A percentile compares a stretch with the other conserved stretches of the same genome.
Evolutionary conservation across 1,140 invertebrate species (phyloP).

Genomic region (Drosophila rufa): DNA sequence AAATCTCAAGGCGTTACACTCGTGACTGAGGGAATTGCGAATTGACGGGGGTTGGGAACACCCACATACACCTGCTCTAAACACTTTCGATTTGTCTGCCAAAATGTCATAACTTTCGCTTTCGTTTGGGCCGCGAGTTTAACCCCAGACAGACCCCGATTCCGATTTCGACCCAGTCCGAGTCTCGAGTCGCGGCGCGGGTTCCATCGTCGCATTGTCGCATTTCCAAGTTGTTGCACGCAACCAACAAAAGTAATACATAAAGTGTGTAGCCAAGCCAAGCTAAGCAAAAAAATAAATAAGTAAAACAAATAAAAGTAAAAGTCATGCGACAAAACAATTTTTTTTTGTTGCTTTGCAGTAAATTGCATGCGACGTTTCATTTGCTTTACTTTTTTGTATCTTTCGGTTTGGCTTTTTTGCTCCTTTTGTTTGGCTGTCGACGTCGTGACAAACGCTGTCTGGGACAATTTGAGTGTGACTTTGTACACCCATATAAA

Average conservation of each 20-base stretch:
- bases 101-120: constrained; percentile 79
- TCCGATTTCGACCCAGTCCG: constrained; percentile 35
- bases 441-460: constrained; percentile 70
- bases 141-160: constrained; percentile 37
- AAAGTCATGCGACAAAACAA: constrained; percentile 71
- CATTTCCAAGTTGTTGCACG: constrained; percentile 67
- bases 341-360: constrained; percentile 52
- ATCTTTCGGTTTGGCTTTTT: constrained; percentile 13
- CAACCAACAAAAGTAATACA: constrained; percentile 48
- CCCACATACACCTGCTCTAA: constrained; percentile 33
- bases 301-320: constrained; percentile 58
- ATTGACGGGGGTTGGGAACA: constrained; percentile 3
- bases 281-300: constrained; percentile 26
- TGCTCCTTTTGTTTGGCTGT: constrained; percentile 57
- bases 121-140: constrained; percentile 45
- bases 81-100: constrained; percentile 68
- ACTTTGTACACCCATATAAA: constrained; percentile 40
- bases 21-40: background rate
- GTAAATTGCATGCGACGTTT: constrained; percentile 75
- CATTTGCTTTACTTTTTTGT: constrained; percentile 26
- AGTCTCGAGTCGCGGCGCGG: constrained; percentile 28
- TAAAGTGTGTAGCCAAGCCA: constrained; percentile 41
- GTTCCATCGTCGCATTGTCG: constrained; percentile 27
- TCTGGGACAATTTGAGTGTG: constrained; percentile 62
- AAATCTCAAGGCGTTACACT: constrained; percentile 34